A percentile compares a stretch with the other conserved stretches of the same genome.
phyloP scores from a whole-genome alignment of 2,888 invertebrate genomes.

The Eupithecia insigniata region DNA sequence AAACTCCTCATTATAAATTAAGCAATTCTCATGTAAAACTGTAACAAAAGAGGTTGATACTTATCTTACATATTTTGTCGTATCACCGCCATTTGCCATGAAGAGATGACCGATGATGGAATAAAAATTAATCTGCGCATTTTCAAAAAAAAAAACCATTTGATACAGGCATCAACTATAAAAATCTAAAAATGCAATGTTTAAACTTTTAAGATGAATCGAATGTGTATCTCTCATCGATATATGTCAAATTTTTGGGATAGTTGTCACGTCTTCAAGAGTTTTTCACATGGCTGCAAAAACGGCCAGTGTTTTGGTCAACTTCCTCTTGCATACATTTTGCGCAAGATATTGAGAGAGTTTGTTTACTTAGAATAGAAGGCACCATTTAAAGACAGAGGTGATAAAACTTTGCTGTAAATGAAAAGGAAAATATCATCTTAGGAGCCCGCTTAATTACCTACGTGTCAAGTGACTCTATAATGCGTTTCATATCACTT shows the following conservation, averaged over 20 bases:
- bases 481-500: not conserved
- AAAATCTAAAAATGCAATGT: not conserved
- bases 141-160: not conserved
- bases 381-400: too few relatives aligned
- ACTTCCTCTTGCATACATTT: not conserved
- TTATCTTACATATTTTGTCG: not conserved
- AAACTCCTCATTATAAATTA: too few relatives aligned
- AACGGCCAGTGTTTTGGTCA: not conserved
- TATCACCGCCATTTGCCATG: not conserved
- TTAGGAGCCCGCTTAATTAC: not conserved
- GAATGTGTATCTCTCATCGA: not conserved
- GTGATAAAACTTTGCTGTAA: too few relatives aligned
- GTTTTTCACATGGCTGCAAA: not conserved
- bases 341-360: not conserved
- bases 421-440: not conserved
- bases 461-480: not conserved
- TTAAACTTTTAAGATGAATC: not conserved
- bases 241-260: not conserved
- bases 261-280: not conserved
- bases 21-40: too few relatives aligned
- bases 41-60: not conserved
- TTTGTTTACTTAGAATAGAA: not conserved
- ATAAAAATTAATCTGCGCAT: not conserved
- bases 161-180: not conserved
- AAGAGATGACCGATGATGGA: not conserved